A percentile compares a stretch with the other conserved stretches of the same genome.
phyloP scores from a whole-genome alignment of 2,113 vertebrate species.

The Phoxinus phoxinus region DNA sequence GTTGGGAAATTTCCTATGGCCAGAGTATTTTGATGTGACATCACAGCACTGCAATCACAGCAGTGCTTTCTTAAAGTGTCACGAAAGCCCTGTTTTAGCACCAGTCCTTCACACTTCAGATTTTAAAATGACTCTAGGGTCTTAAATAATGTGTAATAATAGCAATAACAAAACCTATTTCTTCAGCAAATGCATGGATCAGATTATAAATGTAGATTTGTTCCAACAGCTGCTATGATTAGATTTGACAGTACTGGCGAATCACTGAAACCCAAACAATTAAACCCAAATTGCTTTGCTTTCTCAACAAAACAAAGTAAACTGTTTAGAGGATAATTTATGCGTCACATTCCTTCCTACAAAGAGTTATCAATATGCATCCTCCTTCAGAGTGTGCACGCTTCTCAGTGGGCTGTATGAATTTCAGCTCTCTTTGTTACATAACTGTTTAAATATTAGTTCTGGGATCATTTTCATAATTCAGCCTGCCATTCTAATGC shows the following conservation, averaged over 20 bases:
- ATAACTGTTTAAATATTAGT: slow-evolving; percentile 55
- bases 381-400: slow-evolving; percentile 33
- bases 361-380: slow-evolving; percentile 59
- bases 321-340: slow-evolving; percentile 60
- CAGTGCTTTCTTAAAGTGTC: too few species aligned
- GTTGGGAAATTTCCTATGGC: too few species aligned
- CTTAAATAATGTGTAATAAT: too few species aligned
- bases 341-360: slow-evolving; percentile 40
- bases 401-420: slow-evolving; percentile 20
- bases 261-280: slow-evolving; percentile 19
- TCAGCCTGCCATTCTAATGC: slow-evolving; percentile 40
- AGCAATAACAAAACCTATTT: neutral
- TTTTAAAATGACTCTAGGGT: too few species aligned
- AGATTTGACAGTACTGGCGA: slow-evolving; percentile 24
- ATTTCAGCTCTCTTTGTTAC: slow-evolving; percentile 46
- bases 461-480: slow-evolving; percentile 54
- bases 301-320: slow-evolving; percentile 55
- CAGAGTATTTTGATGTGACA: too few species aligned
- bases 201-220: slow-evolving; percentile 19
- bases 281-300: slow-evolving; percentile 37
- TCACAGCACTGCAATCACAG: too few species aligned
- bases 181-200: neutral
- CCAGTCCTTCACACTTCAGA: too few species aligned
- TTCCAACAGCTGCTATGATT: slow-evolving; percentile 1
- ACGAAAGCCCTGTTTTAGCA: too few species aligned